Conservation (phyloP, 1,140 invertebrate species). For the Drosophila miranda region DNA sequence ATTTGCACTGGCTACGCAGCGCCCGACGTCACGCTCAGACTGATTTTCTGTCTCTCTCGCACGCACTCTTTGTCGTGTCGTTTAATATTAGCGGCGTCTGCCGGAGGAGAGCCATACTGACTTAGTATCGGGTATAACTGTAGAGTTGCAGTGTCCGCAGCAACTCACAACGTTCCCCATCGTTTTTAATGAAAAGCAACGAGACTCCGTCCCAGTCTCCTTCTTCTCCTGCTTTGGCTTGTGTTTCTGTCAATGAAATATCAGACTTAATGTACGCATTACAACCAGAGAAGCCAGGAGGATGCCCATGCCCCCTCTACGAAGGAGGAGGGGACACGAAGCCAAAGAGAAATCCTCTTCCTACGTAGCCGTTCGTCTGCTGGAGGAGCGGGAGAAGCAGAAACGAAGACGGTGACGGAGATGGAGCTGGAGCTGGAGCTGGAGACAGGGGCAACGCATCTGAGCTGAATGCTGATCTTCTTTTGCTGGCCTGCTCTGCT, state of each 20-base stretch:
- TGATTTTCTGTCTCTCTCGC: too few species aligned
- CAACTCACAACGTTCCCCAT: too few species aligned
- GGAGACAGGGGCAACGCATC: slow-evolving; percentile 6
- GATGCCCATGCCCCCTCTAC: slow-evolving; percentile 19
- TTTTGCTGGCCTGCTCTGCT: slow-evolving; percentile 20
- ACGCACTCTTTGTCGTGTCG: too few species aligned
- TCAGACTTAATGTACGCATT: slow-evolving; percentile 65
- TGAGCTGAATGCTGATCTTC: slow-evolving; percentile 30
- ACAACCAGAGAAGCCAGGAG: slow-evolving; percentile 24
- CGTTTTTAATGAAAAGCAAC: slow-evolving; percentile 48
- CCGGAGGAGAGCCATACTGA: too few species aligned
- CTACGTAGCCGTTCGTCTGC: slow-evolving; percentile 26
- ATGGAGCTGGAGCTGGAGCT: too few species aligned
- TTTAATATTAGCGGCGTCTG: too few species aligned
- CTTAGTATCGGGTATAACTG: too few species aligned
- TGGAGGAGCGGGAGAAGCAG: slow-evolving; percentile 6
- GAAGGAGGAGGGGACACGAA: not conserved
- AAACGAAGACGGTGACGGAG: not conserved
- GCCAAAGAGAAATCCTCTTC: slow-evolving; percentile 29
- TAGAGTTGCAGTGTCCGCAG: too few species aligned
- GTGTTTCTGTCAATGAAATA: slow-evolving; percentile 65
- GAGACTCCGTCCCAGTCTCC: slow-evolving; percentile 2
- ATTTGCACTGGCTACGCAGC: too few species aligned
- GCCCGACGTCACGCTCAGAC: too few species aligned
- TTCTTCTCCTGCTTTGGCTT: slow-evolving; percentile 14